These are phyloP conservation scores for Misgurnus anguillicaudatus DNA, from an alignment of 2,113 vertebrate species.

Conservation along the genomic window DNA sequence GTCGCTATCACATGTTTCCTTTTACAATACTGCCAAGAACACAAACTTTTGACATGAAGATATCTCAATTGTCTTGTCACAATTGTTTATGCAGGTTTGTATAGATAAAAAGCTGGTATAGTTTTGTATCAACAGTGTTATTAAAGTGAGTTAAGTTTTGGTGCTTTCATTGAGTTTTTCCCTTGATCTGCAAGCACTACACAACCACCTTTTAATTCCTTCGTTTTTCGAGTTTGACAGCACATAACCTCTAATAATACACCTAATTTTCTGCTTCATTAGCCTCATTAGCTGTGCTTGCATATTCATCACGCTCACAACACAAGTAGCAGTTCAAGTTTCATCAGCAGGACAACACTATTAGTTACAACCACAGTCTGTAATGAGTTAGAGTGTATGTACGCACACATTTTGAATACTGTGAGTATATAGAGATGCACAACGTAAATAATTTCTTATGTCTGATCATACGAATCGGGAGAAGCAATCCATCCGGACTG, in stretches of 20 bases:
- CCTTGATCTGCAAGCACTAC: neutral
- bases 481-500: neutral
- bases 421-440: neutral
- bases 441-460: constrained; percentile 2
- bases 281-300: constrained; percentile 37
- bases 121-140: neutral
- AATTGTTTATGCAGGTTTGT: neutral
- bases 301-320: constrained; percentile 44
- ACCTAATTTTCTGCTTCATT: constrained; percentile 17
- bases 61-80: neutral
- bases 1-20: too few species aligned
- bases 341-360: constrained; percentile 17
- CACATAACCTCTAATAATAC: constrained; percentile 24
- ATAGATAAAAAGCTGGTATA: neutral
- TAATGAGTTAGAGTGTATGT: neutral
- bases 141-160: too few species aligned
- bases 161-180: neutral
- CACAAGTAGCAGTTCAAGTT: constrained; percentile 21
- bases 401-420: neutral
- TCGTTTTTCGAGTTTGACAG: constrained; percentile 9
- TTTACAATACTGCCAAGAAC: too few species aligned
- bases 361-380: constrained; percentile 27
- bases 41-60: neutral
- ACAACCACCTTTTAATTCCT: neutral
- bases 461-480: neutral